phyloP scores from a whole-genome alignment of 2,797 vertebrate genomes.

The Xiphorhynchus erythropygius region DNA sequence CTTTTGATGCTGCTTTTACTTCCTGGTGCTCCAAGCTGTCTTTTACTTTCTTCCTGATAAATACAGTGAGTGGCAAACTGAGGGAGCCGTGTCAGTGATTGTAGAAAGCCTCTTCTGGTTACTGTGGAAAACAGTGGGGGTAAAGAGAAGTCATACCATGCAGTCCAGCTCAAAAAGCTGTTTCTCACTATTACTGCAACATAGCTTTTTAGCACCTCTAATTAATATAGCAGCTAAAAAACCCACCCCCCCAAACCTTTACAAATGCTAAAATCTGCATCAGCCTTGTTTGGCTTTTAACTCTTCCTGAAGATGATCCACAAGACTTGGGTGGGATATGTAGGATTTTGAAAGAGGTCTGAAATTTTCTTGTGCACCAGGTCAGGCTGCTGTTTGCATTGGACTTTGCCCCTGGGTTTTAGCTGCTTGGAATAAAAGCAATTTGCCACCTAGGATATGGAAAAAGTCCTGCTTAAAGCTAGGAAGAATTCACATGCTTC shows the following conservation, averaged over 20 bases:
- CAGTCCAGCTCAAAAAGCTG: neutral
- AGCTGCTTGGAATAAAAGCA: neutral
- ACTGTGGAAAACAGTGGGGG: neutral
- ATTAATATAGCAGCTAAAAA: neutral
- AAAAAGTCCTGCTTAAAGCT: neutral
- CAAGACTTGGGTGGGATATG: neutral
- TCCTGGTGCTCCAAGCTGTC: neutral
- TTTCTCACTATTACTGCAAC: neutral
- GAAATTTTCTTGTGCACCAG: neutral
- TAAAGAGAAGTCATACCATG: neutral
- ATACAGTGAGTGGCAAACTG: neutral
- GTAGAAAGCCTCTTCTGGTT: neutral
- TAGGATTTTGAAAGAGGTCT: neutral
- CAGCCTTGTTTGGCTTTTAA: neutral
- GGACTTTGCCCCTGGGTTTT: neutral
- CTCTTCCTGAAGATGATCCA: neutral
- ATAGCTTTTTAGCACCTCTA: conserved; percentile 19
- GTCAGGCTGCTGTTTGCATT: neutral
- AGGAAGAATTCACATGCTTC: neutral
- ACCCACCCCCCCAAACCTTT: neutral
- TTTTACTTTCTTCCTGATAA: neutral
- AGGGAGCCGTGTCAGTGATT: neutral
- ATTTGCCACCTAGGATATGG: neutral
- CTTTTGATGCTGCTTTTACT: neutral
- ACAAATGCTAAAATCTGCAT: neutral